phyloP scores from a whole-genome alignment of 2,888 invertebrate species.

The Macaria liturata region DNA sequence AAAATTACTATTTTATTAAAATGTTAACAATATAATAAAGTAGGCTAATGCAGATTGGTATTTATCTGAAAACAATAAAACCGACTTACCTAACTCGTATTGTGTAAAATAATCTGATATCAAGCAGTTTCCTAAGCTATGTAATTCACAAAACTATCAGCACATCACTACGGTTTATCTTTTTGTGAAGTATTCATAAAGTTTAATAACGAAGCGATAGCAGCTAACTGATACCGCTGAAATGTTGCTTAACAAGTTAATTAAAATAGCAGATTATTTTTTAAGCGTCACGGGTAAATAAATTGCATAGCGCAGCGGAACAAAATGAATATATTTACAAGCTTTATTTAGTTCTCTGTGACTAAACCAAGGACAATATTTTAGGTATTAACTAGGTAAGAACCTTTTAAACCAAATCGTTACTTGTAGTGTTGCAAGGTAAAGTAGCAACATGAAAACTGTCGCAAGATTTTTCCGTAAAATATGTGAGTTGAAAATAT shows the following conservation, averaged over 20 bases:
- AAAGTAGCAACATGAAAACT: too few relatives aligned
- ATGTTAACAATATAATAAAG: too few relatives aligned
- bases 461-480: too few relatives aligned
- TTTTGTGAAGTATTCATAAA: conserved; percentile 30
- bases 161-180: conserved; percentile 17
- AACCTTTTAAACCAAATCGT: too few relatives aligned
- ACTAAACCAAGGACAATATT: too few relatives aligned
- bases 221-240: conserved; percentile 26
- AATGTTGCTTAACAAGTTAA: conserved; percentile 30
- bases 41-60: too few relatives aligned
- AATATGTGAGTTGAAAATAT: too few relatives aligned
- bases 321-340: too few relatives aligned
- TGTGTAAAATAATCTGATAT: conserved; percentile 10
- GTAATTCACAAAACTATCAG: conserved; percentile 14
- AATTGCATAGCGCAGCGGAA: not conserved
- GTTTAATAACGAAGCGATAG: conserved; percentile 28
- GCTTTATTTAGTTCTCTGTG: too few relatives aligned
- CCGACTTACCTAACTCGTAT: conserved; percentile 9
- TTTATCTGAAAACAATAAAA: conserved; percentile 3
- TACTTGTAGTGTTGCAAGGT: too few relatives aligned
- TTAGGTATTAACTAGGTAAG: too few relatives aligned
- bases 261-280: conserved; percentile 28
- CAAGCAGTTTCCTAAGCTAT: conserved; percentile 1
- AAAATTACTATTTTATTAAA: too few relatives aligned
- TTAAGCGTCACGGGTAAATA: conserved; percentile 2